Conservation (phyloP, 2,113 vertebrate genomes). For the Tenebrosternarchus preto region DNA sequence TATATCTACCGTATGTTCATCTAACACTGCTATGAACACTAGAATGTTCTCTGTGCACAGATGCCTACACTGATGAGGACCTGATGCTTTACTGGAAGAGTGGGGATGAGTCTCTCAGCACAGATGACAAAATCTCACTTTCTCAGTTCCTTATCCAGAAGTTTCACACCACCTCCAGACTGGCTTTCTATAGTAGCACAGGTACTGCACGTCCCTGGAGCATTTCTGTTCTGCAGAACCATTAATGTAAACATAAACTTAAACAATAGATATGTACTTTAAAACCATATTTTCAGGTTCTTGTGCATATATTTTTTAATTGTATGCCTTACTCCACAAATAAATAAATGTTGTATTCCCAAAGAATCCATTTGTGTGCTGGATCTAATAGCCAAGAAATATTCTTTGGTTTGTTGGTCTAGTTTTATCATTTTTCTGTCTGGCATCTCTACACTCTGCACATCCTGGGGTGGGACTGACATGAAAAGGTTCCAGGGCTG, state of each 20-base stretch:
- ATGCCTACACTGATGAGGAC: conserved; percentile 96
- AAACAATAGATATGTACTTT: too few relatives aligned
- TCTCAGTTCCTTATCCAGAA: conserved; percentile 97
- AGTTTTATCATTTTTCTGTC: background rate
- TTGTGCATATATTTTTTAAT: background rate
- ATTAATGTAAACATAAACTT: too few relatives aligned
- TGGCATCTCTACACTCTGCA: conserved; percentile 1
- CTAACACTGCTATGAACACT: background rate
- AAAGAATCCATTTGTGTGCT: background rate
- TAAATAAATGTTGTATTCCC: background rate
- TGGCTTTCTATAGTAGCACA: conserved; percentile 97
- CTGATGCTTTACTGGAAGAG: conserved; percentile 97
- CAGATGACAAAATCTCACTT: conserved; percentile 89
- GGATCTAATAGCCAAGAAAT: background rate
- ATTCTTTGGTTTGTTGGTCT: background rate
- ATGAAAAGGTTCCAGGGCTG: background rate
- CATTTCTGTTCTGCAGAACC: background rate
- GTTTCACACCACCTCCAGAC: conserved; percentile 90
- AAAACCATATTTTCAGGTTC: too few relatives aligned
- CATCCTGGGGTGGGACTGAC: background rate
- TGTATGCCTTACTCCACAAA: conserved; percentile 1
- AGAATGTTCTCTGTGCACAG: conserved; percentile 64
- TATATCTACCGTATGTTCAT: background rate
- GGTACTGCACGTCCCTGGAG: conserved; percentile 66
- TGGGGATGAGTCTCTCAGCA: conserved; percentile 91